Evolutionary conservation across 2,113 vertebrate species (phyloP), one percentile per base, ranked within the genome.

Genomic region (Malaclemys terrapin): DNA sequence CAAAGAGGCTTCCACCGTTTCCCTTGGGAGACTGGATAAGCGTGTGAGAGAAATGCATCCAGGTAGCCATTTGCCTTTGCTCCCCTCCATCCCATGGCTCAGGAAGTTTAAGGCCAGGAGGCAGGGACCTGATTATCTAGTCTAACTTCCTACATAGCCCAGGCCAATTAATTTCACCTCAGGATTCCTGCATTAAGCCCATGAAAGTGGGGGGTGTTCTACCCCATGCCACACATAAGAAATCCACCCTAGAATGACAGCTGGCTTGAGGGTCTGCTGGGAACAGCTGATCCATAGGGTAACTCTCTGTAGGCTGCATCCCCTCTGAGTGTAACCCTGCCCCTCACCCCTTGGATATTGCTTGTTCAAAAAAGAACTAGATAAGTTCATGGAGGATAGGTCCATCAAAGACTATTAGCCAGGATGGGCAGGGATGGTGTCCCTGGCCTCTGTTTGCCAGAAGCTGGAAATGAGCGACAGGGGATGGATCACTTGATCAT

Each of bases 1-100:
- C 1, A 25, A 6, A 19, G 38, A 5, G 22, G 31, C 0, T 8
- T 2, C 45, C 49, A 6, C 5, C 83, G 2, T 8, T 20, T 80
- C 79, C 45, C 24, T 31, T 13, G 19, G 56, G 53, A 56, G 42
- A 76, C 1, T 7, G 35, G 65, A 19, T 38, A 38, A 27, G 75
- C 6, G 0, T 76, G 24, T 47, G 10, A 27, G 42, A 38, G 65
- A 69, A 69, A 27, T 76, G 75, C 42, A 27, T 76, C 38, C 42
- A 69, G 9, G 14, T 5, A 17, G 6, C 62, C 14, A 69, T 38
- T 69, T 38, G 8, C 65, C 35, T 20, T 45, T 76, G 42, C 42
- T 76, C 72, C 19, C 5, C n/a, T 42, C 25, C 75, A 24, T 45
- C 22, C 1, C 1, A 0, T 3, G 3, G 3, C 5, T 57, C 31